These are phyloP conservation scores for Caerostris darwini DNA, from an alignment of 1,140 invertebrate species.

Conservation along the genomic window DNA sequence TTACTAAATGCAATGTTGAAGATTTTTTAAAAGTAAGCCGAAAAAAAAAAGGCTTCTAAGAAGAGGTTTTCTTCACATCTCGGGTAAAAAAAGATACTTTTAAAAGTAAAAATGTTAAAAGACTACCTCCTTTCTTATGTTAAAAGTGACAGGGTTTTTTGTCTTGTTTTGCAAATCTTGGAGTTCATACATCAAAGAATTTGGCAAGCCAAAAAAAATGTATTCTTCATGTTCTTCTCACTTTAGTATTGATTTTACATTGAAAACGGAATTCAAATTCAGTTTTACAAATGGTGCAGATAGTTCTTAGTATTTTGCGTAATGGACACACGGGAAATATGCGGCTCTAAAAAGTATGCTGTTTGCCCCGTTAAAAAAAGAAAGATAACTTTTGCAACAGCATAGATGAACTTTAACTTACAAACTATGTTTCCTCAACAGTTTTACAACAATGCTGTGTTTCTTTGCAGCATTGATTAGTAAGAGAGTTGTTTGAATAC, in stretches of 20 bases:
- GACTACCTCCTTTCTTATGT: background rate
- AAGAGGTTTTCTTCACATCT: background rate
- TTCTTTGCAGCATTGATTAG: too few relatives aligned
- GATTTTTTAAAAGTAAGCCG: conserved; percentile 5
- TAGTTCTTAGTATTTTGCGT: too few relatives aligned
- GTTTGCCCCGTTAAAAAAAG: too few relatives aligned
- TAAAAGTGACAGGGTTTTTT: background rate
- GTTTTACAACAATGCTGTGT: too few relatives aligned
- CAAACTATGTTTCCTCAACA: too few relatives aligned
- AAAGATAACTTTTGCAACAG: too few relatives aligned
- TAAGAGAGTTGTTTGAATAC: too few relatives aligned
- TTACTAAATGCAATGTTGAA: conserved; percentile 50
- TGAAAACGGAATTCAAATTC: background rate
- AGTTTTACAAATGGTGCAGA: background rate
- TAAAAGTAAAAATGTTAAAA: conserved; percentile 6
- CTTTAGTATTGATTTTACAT: conserved; percentile 4
- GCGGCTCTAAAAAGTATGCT: too few relatives aligned
- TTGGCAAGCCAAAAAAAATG: background rate
- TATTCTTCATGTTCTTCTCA: background rate
- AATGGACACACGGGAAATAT: too few relatives aligned
- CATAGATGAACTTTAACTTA: too few relatives aligned
- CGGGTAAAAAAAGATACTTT: background rate
- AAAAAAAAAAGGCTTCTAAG: background rate
- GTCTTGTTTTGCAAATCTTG: background rate
- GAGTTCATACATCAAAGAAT: conserved; percentile 31